Conservation (phyloP, 2,113 vertebrate species). For the Myiozetetes cayanensis region DNA sequence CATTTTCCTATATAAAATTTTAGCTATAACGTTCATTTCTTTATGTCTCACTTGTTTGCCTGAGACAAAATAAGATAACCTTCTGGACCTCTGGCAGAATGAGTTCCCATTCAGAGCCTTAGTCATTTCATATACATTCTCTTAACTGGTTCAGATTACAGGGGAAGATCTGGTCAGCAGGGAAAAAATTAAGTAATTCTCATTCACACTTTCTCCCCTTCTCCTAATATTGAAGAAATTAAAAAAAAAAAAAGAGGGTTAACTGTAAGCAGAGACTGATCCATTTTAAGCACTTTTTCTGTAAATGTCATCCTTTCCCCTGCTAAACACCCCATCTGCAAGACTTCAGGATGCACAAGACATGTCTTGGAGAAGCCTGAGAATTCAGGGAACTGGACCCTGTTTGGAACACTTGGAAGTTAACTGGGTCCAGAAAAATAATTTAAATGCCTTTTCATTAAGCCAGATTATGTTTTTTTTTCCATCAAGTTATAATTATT, state of each 20-base stretch:
- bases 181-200: neutral
- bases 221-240: neutral
- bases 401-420: neutral
- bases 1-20: neutral
- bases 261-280: neutral
- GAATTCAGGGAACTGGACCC: neutral
- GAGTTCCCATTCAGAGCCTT: neutral
- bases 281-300: neutral
- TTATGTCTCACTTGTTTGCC: neutral
- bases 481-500: neutral
- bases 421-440: neutral
- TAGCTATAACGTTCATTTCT: neutral
- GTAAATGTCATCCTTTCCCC: neutral
- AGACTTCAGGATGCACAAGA: neutral
- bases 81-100: neutral
- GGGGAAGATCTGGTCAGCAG: neutral
- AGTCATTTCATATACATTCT: neutral
- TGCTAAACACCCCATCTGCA: neutral
- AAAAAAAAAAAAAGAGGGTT: neutral
- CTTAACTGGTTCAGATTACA: neutral
- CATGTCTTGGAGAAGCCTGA: neutral
- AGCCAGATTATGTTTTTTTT: neutral
- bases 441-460: neutral
- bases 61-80: neutral
- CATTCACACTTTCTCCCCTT: neutral